Conservation (phyloP, 2,888 invertebrate species). For the Punctoribates punctum region DNA sequence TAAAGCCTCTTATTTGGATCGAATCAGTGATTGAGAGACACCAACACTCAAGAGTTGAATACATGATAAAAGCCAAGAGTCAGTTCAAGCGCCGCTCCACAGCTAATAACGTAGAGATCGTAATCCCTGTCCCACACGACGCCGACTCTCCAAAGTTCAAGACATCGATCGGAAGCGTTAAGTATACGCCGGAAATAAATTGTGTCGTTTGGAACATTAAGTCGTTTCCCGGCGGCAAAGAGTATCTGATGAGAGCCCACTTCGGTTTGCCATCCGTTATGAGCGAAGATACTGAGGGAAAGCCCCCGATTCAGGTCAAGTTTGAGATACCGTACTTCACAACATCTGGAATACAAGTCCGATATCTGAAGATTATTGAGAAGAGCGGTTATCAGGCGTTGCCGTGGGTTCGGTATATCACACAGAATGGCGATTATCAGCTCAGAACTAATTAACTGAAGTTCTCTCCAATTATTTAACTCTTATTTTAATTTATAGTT, state of each 20-base stretch:
- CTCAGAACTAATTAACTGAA: constrained; percentile 74
- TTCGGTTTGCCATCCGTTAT: constrained; percentile 95
- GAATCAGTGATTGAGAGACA: constrained; percentile 97
- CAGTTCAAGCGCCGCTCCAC: constrained; percentile 96
- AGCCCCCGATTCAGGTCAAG: constrained; percentile 96
- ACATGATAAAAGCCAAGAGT: constrained; percentile 98
- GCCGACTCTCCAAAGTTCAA: constrained; percentile 98
- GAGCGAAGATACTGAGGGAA: constrained; percentile 88
- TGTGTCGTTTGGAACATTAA: constrained; percentile 97
- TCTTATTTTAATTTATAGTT: too few relatives aligned
- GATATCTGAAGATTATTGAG: constrained; percentile 95
- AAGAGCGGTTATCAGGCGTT: constrained; percentile 98
- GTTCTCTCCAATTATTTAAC: too few relatives aligned
- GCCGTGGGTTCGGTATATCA: constrained; percentile 99
- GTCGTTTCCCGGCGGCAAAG: constrained; percentile 96
- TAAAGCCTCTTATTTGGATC: constrained; percentile 97
- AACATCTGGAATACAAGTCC: constrained; percentile 95
- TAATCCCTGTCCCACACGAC: constrained; percentile 91
- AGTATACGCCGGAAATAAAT: constrained; percentile 94
- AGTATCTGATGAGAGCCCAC: constrained; percentile 96
- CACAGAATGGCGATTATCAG: constrained; percentile 98
- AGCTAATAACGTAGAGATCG: constrained; percentile 97
- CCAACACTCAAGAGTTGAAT: constrained; percentile 94
- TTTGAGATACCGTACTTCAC: constrained; percentile 99
- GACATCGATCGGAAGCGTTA: constrained; percentile 92